Percentiles rank a stretch among this genome's conserved stretches.
Evolutionary conservation across 2,113 vertebrate species (phyloP).

Genomic region (Mionectes macconnelli): DNA sequence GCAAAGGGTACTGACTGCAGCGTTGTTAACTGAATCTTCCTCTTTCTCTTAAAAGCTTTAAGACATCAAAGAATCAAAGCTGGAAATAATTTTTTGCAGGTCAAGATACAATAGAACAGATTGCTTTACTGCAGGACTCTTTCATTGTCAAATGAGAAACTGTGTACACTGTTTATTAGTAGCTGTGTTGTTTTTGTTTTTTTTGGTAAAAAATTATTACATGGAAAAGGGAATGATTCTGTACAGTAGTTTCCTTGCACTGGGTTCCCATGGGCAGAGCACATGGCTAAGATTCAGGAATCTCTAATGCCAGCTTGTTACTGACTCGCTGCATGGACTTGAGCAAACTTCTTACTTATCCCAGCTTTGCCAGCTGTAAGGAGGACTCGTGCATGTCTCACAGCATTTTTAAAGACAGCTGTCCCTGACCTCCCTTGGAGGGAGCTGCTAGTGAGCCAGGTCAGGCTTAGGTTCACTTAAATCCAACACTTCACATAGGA

Average conservation of each 20-base stretch:
- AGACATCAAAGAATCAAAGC: conserved; percentile 1
- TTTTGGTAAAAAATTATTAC: not conserved
- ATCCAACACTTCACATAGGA: not conserved
- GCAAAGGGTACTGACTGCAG: not conserved
- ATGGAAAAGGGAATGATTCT: not conserved
- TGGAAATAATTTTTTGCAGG: conserved; percentile 14
- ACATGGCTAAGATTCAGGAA: not conserved
- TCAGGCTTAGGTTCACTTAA: not conserved
- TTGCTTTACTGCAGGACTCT: not conserved
- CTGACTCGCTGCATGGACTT: not conserved
- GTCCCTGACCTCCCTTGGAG: not conserved
- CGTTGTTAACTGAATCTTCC: not conserved
- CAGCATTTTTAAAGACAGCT: not conserved
- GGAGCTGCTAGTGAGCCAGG: not conserved
- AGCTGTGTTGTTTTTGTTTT: not conserved
- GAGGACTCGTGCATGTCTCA: not conserved
- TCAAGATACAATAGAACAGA: not conserved
- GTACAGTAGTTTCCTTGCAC: not conserved
- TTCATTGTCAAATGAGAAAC: not conserved
- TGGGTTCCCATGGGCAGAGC: not conserved
- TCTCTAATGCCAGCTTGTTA: not conserved
- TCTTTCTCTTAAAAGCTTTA: conserved; percentile 44
- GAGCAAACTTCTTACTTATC: not conserved
- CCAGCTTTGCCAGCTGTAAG: conserved; percentile 3
- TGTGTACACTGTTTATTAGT: not conserved